Percentiles rank a stretch among this genome's conserved stretches.
Conservation (phyloP, 1,140 invertebrate genomes). For the Physella acuta region DNA sequence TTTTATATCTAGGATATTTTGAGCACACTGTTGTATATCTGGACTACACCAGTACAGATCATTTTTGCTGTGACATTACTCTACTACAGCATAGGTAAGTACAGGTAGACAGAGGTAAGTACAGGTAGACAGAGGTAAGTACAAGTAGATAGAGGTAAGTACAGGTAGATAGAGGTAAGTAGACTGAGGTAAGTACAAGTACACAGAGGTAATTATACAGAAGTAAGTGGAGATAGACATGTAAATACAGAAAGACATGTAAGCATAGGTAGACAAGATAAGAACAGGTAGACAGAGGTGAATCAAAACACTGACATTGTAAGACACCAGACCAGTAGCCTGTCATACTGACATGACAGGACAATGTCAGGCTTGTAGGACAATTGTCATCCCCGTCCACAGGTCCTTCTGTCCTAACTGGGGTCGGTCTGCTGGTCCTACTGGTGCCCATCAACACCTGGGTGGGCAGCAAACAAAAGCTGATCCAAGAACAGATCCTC, state of each 20-base stretch:
- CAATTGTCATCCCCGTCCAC: slow-evolving; percentile 77
- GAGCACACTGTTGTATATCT: slow-evolving; percentile 86
- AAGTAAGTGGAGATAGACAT: no score
- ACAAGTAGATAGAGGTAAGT: no score
- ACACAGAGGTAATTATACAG: no score
- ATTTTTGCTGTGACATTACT: slow-evolving; percentile 65
- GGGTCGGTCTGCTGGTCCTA: slow-evolving; percentile 50
- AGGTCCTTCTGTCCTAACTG: slow-evolving; percentile 48
- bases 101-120: no score
- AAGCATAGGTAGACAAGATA: no score
- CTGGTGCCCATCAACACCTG: slow-evolving; percentile 72
- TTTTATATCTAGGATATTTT: slow-evolving; percentile 54
- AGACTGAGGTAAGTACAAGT: no score
- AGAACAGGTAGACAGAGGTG: background rate
- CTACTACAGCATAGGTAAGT: slow-evolving; percentile 43
- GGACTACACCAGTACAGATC: slow-evolving; percentile 83
- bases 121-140: no score
- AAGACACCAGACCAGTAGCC: background rate
- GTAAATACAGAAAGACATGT: no score
- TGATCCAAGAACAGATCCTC: slow-evolving; percentile 62
- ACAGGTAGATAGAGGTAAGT: no score
- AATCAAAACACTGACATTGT: background rate
- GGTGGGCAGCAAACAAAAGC: slow-evolving; percentile 74
- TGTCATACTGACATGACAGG: background rate
- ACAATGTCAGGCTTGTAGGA: background rate